A percentile compares a stretch with the other conserved stretches of the same genome.
These are phyloP conservation scores for Theocolax elegans DNA, from an alignment of 1,140 invertebrate species.

Conservation along the genomic window DNA sequence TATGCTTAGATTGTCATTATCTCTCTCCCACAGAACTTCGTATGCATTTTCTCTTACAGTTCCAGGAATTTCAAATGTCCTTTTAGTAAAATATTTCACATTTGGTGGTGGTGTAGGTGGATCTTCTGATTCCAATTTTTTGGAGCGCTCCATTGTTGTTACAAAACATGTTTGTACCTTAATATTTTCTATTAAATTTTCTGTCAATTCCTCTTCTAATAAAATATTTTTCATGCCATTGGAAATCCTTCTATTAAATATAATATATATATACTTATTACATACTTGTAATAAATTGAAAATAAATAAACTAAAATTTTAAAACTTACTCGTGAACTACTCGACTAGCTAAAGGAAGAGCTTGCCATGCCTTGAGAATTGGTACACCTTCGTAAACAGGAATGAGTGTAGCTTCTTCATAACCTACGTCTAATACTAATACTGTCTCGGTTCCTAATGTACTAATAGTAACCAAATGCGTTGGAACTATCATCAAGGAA, in stretches of 20 bases:
- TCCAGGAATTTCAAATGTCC: conserved; percentile 75
- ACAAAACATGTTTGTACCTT: conserved; percentile 86
- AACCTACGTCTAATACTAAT: conserved; percentile 89
- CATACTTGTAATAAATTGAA: background rate
- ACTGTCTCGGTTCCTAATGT: conserved; percentile 82
- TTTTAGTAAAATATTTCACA: conserved; percentile 79
- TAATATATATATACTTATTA: background rate
- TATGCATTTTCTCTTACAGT: conserved; percentile 79
- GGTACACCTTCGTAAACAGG: conserved; percentile 89
- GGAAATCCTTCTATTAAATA: conserved; percentile 51
- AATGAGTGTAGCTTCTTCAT: conserved; percentile 82
- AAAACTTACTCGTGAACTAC: conserved; percentile 73
- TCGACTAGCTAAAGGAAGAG: conserved; percentile 77
- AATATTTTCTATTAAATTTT: conserved; percentile 76
- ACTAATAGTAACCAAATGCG: conserved; percentile 82
- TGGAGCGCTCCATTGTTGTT: conserved; percentile 77
- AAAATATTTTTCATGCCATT: conserved; percentile 47
- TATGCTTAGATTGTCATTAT: conserved; percentile 85
- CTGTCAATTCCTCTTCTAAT: conserved; percentile 65
- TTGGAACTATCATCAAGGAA: conserved; percentile 75
- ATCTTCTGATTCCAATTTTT: conserved; percentile 68
- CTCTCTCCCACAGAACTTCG: conserved; percentile 87
- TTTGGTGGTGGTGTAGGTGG: conserved; percentile 68
- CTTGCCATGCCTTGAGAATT: conserved; percentile 82
- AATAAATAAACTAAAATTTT: background rate